These are phyloP conservation scores for Piscicola geometra DNA, from an alignment of 2,888 invertebrate species.

Conservation along the genomic window DNA sequence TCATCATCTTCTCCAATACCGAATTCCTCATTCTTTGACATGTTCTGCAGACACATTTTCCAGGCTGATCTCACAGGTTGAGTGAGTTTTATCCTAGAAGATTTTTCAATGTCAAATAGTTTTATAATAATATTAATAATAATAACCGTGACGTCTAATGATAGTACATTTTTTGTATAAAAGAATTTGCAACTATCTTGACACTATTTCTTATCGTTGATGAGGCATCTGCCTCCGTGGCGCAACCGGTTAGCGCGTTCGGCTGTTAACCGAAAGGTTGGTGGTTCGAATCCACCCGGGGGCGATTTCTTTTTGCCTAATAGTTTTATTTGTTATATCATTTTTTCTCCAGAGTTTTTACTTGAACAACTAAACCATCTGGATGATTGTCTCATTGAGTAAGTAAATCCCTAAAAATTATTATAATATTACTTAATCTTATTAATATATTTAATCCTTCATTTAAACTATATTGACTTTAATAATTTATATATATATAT, in stretches of 20 bases:
- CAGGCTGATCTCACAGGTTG: not conserved
- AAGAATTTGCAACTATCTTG: too few species aligned
- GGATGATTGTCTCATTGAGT: not conserved
- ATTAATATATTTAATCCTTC: too few species aligned
- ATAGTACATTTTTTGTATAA: too few species aligned
- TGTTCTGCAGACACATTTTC: not conserved
- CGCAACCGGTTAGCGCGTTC: not conserved
- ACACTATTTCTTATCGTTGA: too few species aligned
- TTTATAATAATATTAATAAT: too few species aligned
- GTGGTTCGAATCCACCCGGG: not conserved
- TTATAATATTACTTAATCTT: not conserved
- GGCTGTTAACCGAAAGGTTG: too few species aligned
- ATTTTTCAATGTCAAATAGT: not conserved
- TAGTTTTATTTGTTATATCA: too few species aligned
- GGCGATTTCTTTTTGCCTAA: too few species aligned
- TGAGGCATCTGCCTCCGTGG: too few species aligned
- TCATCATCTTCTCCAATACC: not conserved
- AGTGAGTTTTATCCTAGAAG: not conserved
- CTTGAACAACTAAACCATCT: not conserved
- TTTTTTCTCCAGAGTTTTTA: not conserved
- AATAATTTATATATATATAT: not conserved
- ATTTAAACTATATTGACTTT: not conserved
- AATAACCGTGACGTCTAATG: too few species aligned
- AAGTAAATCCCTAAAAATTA: not conserved
- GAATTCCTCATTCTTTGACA: not conserved